Conservation (phyloP, 2,113 vertebrate genomes). For the Bambusicola thoracicus region DNA sequence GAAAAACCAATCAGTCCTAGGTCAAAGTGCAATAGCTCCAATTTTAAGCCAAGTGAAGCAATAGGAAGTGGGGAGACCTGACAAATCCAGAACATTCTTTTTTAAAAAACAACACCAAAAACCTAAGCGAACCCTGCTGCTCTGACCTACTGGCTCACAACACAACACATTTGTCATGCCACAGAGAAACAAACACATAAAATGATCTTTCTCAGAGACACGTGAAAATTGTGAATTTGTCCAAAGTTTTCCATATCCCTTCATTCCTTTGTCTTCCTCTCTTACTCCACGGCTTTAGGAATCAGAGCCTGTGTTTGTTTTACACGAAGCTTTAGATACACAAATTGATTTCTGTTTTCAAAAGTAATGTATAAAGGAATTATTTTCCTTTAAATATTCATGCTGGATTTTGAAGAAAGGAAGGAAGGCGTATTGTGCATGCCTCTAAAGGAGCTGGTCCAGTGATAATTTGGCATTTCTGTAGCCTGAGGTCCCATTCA, state of each 20-base stretch:
- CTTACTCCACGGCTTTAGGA: not conserved
- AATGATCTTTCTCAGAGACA: not conserved
- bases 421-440: not conserved
- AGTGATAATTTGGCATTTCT: not conserved
- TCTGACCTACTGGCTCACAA: not conserved
- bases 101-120: not conserved
- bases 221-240: not conserved
- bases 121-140: not conserved
- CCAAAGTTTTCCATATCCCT: not conserved
- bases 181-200: not conserved
- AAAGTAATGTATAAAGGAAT: not conserved
- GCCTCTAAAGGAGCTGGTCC: not conserved
- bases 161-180: not conserved
- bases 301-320: not conserved
- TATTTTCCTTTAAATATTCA: not conserved
- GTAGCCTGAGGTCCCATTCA: fast-evolving
- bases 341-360: not conserved
- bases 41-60: conserved; percentile 44
- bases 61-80: not conserved
- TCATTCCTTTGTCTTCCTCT: not conserved
- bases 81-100: not conserved
- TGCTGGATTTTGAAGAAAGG: not conserved
- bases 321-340: not conserved
- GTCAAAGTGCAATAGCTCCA: conserved; percentile 41
- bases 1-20: conserved; percentile 49